Evolutionary conservation across 2,113 vertebrate species (phyloP).

Genomic region (zebrafish (Danio rerio)): DNA sequence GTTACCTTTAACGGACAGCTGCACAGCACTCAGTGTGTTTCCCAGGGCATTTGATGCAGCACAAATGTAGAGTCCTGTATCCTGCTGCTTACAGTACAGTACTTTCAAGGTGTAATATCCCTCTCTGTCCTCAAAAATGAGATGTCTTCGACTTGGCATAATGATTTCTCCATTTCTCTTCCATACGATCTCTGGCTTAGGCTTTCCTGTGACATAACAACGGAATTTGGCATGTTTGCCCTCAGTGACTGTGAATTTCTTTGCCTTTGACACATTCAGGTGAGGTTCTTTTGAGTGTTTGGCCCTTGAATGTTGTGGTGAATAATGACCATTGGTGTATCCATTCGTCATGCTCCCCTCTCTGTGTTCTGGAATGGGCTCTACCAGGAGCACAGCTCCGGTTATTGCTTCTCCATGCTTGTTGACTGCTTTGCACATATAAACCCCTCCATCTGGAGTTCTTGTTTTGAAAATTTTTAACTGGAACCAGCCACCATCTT

Average conservation of each 20-base stretch:
- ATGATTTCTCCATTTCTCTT: conserved; percentile 85
- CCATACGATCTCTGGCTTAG: conserved; percentile 95
- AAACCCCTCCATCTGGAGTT: conserved; percentile 87
- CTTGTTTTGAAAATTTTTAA: conserved; percentile 82
- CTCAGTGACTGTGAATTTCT: conserved; percentile 84
- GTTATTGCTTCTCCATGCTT: conserved; percentile 78
- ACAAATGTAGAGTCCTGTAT: conserved; percentile 91
- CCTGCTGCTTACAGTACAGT: conserved; percentile 90
- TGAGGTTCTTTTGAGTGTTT: conserved; percentile 56
- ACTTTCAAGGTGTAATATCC: conserved; percentile 96
- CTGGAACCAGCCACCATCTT: conserved; percentile 81
- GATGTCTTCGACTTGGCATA: conserved; percentile 80
- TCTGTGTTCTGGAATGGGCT: conserved; percentile 64
- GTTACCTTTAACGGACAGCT: conserved; percentile 91
- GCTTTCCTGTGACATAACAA: conserved; percentile 93
- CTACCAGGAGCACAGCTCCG: conserved; percentile 87
- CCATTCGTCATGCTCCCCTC: conserved; percentile 56
- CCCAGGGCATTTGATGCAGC: conserved; percentile 90
- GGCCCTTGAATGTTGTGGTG: conserved; percentile 56
- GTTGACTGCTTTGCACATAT: conserved; percentile 87
- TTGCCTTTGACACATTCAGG: conserved; percentile 74
- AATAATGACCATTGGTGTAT: conserved; percentile 58
- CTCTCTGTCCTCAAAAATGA: conserved; percentile 92
- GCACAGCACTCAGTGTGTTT: conserved; percentile 91
- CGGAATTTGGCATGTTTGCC: conserved; percentile 98